phyloP scores from a whole-genome alignment of 2,113 vertebrate genomes.

The Sclerurus mexicanus region DNA sequence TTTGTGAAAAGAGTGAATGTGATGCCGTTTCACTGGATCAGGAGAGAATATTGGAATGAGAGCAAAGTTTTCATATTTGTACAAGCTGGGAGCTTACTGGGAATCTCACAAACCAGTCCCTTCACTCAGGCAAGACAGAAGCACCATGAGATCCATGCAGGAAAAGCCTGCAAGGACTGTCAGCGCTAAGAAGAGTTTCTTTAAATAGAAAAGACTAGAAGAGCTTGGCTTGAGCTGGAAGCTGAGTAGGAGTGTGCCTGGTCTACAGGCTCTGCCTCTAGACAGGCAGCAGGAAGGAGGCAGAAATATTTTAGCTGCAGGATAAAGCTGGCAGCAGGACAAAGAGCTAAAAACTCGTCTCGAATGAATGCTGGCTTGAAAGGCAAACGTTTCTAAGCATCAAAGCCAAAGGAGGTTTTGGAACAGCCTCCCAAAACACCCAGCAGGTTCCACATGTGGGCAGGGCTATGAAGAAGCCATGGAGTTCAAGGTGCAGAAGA shows the following conservation, averaged over 20 bases:
- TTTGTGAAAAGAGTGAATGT: neutral
- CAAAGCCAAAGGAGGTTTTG: neutral
- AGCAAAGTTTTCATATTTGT: neutral
- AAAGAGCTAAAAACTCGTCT: neutral
- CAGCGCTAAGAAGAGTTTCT: neutral
- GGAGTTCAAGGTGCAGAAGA: neutral
- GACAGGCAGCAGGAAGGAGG: slow-evolving; percentile 4
- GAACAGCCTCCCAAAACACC: neutral
- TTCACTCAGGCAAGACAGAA: neutral
- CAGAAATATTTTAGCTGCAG: slow-evolving; percentile 35
- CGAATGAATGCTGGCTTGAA: neutral
- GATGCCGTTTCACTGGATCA: neutral
- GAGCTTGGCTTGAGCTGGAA: slow-evolving; percentile 6
- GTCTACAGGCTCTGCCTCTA: slow-evolving; percentile 36
- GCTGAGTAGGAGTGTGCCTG: slow-evolving; percentile 15
- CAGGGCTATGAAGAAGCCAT: fast-evolving
- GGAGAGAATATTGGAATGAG: neutral
- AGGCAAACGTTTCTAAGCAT: neutral
- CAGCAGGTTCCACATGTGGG: neutral
- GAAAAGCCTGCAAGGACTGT: neutral
- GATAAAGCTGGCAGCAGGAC: neutral
- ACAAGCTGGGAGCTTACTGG: neutral
- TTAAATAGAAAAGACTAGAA: slow-evolving; percentile 16
- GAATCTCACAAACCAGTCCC: neutral
- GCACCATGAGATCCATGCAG: neutral